Evolutionary conservation across 2,888 invertebrate genomes (phyloP), one percentile per base, ranked within the genome.

Genomic region (Cetonia aurata): DNA sequence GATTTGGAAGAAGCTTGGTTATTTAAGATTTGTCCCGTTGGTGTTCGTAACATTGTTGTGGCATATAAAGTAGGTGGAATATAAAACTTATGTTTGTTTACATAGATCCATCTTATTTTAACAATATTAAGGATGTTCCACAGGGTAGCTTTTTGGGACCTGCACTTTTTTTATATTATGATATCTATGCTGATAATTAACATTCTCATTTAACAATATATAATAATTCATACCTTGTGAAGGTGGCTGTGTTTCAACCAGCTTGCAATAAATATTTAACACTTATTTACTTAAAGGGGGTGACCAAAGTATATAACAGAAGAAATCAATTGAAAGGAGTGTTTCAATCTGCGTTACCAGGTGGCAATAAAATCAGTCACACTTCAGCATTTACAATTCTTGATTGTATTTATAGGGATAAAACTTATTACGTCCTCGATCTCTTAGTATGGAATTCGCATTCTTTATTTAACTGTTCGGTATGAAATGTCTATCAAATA

Each of bases 1-100:
- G 92, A 95, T 81, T 88, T 95, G 65, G 81, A 86, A 71, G 86
- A 89, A 4, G 89, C 91, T 59, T 96, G 95, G 95, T 82, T 88
- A 19, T 86, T 92, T 65, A 88, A 92, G 57, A 89, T 94, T 0
- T 96, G 95, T 81, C 98, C 99, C 0, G 89, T 90, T 79, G 99
- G 97, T 19, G 88, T 88, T 71, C 88, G 99, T 68, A 89, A 90
- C 77, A 86, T 99, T n/a, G 87, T 98, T 6, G 89, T 98, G 15
- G 92, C 96, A 10, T 86, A 87, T 72, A 86, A 88, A 82, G 96
- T 80, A 77, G 65, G 72, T 69, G 68, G 41, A 6, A 44, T 19
- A 13, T 1, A 19, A 55, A 41, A 13, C 19, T 3, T n/a, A 44
- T 52, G 42, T 48, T 46, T 9, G 17, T 37, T 41, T 12, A 12